phyloP scores from a whole-genome alignment of 2,113 vertebrate genomes.

The Naja naja region DNA sequence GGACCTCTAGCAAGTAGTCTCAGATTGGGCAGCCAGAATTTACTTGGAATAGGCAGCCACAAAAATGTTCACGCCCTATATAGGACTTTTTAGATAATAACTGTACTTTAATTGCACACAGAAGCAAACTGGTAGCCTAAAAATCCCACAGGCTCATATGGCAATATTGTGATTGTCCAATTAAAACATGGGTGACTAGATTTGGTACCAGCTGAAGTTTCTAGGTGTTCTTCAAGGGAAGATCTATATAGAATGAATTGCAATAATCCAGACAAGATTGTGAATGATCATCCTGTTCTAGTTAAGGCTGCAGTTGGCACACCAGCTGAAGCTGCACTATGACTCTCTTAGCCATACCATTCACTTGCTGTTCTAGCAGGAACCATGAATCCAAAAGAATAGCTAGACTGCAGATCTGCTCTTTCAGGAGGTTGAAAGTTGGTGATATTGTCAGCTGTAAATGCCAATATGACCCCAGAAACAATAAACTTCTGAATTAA shows the following conservation, averaged over 20 bases:
- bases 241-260: not conserved
- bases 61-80: not conserved
- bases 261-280: not conserved
- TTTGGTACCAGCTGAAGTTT: not conserved
- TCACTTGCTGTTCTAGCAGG: not conserved
- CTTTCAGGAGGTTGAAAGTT: not conserved
- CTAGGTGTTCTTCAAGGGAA: not conserved
- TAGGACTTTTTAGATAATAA: not conserved
- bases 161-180: not conserved
- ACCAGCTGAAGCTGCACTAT: not conserved
- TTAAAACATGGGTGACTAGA: not conserved
- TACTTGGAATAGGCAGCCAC: not conserved
- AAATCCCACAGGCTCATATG: not conserved
- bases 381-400: not conserved
- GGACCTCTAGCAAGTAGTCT: not conserved
- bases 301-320: not conserved
- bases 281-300: not conserved
- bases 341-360: not conserved
- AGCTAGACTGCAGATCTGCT: not conserved
- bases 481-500: not conserved
- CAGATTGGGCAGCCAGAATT: not conserved
- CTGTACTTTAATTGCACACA: not conserved
- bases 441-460: not conserved
- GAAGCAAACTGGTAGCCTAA: not conserved
- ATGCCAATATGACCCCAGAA: not conserved